A percentile compares a stretch with the other conserved stretches of the same genome.
Evolutionary conservation across 1,140 invertebrate genomes (phyloP).

Genomic region (Holcopasites calliopsidis): DNA sequence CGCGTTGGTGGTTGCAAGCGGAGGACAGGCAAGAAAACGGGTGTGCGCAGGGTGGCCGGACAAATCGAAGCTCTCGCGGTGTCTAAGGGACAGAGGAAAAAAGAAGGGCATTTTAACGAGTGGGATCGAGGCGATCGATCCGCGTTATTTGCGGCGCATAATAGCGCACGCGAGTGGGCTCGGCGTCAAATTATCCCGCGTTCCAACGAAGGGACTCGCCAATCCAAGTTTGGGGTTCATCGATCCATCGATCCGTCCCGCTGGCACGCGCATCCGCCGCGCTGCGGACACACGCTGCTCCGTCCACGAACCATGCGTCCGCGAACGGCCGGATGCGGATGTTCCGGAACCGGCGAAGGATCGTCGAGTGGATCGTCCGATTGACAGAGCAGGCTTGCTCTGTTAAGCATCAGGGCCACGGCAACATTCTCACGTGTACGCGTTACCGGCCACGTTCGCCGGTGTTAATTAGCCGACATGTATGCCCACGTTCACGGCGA

Average conservation of each 20-base stretch:
- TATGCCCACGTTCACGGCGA: conserved; percentile 76
- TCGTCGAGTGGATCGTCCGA: conserved; percentile 37
- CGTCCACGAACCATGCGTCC: conserved; percentile 7
- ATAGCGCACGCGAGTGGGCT: conserved; percentile 5
- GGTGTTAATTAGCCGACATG: conserved; percentile 67
- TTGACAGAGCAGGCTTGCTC: conserved; percentile 25
- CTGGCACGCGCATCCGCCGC: background rate
- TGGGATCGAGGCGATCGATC: conserved; percentile 13
- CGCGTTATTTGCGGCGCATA: conserved; percentile 18
- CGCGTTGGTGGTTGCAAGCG: background rate
- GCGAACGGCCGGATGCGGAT: conserved; percentile 8
- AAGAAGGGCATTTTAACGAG: conserved; percentile 20
- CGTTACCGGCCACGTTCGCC: conserved; percentile 15
- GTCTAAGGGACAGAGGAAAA: background rate
- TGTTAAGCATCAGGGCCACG: conserved; percentile 11
- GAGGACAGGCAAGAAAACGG: background rate
- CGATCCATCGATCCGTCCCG: conserved; percentile 11
- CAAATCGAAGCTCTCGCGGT: background rate
- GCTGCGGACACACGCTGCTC: background rate
- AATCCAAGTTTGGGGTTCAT: background rate
- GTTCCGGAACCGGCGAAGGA: conserved; percentile 30
- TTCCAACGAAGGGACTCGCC: background rate
- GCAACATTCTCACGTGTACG: conserved; percentile 26
- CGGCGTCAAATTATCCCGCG: conserved; percentile 15
- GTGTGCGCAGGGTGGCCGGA: background rate